Conservation (phyloP, 2,888 invertebrate genomes). For the Sinopyrophorus schimmeli region DNA sequence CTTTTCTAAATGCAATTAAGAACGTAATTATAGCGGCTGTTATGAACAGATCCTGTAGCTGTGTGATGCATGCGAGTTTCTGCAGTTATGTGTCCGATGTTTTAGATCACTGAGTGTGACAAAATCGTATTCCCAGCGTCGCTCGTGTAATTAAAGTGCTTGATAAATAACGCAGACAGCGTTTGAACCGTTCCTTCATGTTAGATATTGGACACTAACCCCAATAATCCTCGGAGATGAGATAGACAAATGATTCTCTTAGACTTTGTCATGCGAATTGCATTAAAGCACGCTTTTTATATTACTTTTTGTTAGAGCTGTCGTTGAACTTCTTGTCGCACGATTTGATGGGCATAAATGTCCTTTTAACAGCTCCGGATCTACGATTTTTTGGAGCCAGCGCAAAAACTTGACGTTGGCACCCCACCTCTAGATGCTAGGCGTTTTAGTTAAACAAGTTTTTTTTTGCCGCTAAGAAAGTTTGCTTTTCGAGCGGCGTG, state of each 20-base stretch:
- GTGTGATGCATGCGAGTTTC: slow-evolving; percentile 35
- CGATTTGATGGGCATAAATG: too few relatives aligned
- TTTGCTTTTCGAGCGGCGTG: too few relatives aligned
- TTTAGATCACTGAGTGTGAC: slow-evolving; percentile 32
- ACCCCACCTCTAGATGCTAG: too few relatives aligned
- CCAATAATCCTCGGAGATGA: slow-evolving; percentile 7
- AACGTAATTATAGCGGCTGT: slow-evolving; percentile 43
- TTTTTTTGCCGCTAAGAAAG: too few relatives aligned
- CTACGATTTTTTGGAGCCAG: too few relatives aligned
- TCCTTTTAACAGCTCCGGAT: too few relatives aligned
- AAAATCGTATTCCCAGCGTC: slow-evolving; percentile 31
- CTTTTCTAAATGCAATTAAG: slow-evolving; percentile 44
- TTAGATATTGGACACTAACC: slow-evolving; percentile 12
- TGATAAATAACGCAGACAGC: slow-evolving; percentile 30
- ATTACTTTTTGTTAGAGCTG: slow-evolving; percentile 2
- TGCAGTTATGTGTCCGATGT: slow-evolving; percentile 29
- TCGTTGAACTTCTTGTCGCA: too few relatives aligned
- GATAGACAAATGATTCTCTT: slow-evolving; percentile 8
- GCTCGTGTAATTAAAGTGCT: slow-evolving; percentile 34
- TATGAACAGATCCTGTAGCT: slow-evolving; percentile 37
- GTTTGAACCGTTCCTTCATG: slow-evolving; percentile 14
- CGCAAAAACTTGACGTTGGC: too few relatives aligned
- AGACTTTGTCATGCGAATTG: slow-evolving; percentile 3
- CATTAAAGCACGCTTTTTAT: slow-evolving; percentile 4
- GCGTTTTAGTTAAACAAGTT: too few relatives aligned